These are phyloP conservation scores for Sphyrna mokarran DNA, from an alignment of 2,113 vertebrate species.

Conservation along the genomic window DNA sequence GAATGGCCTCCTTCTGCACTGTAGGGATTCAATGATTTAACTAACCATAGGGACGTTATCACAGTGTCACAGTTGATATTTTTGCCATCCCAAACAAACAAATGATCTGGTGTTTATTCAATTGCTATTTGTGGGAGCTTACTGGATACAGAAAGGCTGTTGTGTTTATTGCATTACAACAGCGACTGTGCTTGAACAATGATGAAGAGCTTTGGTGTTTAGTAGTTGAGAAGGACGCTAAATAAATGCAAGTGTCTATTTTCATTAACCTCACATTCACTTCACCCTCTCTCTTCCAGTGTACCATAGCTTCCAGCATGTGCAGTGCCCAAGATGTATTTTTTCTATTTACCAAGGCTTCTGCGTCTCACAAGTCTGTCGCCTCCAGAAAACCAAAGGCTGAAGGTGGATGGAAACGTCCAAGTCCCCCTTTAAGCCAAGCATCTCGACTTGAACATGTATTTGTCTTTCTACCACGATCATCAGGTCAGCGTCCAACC, in stretches of 20 bases:
- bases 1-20: no score
- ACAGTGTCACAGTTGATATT: background rate
- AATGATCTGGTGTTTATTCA: background rate
- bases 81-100: background rate
- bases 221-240: background rate
- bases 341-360: background rate
- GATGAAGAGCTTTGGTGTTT: background rate
- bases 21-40: background rate
- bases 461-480: background rate
- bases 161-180: background rate
- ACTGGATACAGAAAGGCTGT: background rate
- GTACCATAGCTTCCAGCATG: background rate
- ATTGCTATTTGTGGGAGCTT: background rate
- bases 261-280: background rate
- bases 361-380: background rate
- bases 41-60: background rate
- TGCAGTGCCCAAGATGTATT: background rate
- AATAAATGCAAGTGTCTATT: background rate
- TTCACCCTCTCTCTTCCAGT: background rate
- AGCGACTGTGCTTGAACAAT: background rate
- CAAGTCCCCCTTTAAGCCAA: background rate
- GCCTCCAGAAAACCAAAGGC: background rate
- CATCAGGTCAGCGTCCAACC: background rate
- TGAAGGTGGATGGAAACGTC: background rate
- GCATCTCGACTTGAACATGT: background rate